Base-by-base conservation (phyloP, 2,888 invertebrate species). In the Xanthorhoe spadicearia region DNA sequence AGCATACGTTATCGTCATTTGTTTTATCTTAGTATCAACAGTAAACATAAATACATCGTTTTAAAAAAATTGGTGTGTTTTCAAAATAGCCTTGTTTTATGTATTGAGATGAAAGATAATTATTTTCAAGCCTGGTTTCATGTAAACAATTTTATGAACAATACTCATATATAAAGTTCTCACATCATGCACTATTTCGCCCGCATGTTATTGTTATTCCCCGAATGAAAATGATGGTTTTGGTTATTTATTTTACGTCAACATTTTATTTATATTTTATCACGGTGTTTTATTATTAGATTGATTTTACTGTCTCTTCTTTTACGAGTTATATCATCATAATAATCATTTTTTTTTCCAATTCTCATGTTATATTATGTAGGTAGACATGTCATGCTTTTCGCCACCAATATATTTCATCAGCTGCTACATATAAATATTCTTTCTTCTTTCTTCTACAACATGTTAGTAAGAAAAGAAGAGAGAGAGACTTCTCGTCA, bases 231-330 rank as follows among this genome's bases (percentile, higher is more conserved):
- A 54, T 55, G 55, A 68, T 68, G 55, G 58, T 66, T 46, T 56
- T n/a, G 15, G 56, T 23, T 17, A 68, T 64, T 70, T 72, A 71
- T 71, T 68, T 70, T 69, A 68, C 60, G 64, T 65, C 61, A 49
- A 68, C 60, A 65, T 59, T 68, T 69, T 71, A 68, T 60, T 59
- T 66, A 57, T 17, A 17, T 17, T 55, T 62, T 71, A 64, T 60
- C 52, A 15, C 13, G 13, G 51, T 43, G 52, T 68, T 72, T 32
- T 32, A 32, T 32, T 72, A 72, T 70, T 70, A 72, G 56, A 66
- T 68, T 66, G 61, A 66, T 62, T 72, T 69, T 71, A 71, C 69
- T 64, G 69, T 63, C 57, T 59, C 61, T 43, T 32, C n/a, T 32
- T 13, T 13, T 43, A 43, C 13, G 38, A 38, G 35, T 38, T 38